These are phyloP conservation scores for Beroe forskalii DNA, from an alignment of 37 sponge, comb jelly and placozoan species.

Conservation along the genomic window DNA sequence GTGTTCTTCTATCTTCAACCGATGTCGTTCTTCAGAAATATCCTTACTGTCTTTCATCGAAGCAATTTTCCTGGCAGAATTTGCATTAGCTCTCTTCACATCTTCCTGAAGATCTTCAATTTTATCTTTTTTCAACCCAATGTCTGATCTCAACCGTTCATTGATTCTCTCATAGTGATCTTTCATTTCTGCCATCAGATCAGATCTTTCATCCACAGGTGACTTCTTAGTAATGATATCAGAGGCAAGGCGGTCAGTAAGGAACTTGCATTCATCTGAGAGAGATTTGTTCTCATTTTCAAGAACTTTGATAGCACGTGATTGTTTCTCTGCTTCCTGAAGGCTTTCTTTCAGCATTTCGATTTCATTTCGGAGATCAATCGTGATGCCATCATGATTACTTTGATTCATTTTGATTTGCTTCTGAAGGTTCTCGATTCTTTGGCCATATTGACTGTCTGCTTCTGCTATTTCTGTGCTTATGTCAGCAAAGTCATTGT, in stretches of 20 bases:
- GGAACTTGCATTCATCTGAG: conserved; percentile 21
- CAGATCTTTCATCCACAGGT: conserved; percentile 2
- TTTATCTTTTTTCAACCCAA: conserved; percentile 29
- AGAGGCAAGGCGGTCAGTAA: conserved; percentile 28
- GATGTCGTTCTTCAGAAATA: not conserved
- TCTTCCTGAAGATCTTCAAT: conserved; percentile 41
- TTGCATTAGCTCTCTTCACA: not conserved
- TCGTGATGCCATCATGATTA: not conserved
- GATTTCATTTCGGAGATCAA: not conserved
- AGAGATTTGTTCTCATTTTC: conserved; percentile 16
- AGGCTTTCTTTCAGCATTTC: conserved; percentile 16
- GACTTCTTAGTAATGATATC: conserved; percentile 22
- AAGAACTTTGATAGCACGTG: not conserved
- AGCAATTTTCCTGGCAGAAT: conserved; percentile 28
- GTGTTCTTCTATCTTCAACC: conserved; percentile 8
- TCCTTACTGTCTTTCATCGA: conserved; percentile 7
- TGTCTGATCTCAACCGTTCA: not conserved
- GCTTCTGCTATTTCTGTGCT: conserved; percentile 61
- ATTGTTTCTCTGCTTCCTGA: conserved; percentile 17
- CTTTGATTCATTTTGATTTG: conserved; percentile 14
- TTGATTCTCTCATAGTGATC: not conserved
- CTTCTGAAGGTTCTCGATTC: conserved; percentile 56
- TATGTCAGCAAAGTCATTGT: conserved; percentile 34
- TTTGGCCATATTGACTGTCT: conserved; percentile 51
- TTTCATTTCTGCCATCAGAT: not conserved